These are phyloP conservation scores for Onychomys arenicola DNA, from an alignment of 2,797 vertebrate species.

Conservation along the genomic window DNA sequence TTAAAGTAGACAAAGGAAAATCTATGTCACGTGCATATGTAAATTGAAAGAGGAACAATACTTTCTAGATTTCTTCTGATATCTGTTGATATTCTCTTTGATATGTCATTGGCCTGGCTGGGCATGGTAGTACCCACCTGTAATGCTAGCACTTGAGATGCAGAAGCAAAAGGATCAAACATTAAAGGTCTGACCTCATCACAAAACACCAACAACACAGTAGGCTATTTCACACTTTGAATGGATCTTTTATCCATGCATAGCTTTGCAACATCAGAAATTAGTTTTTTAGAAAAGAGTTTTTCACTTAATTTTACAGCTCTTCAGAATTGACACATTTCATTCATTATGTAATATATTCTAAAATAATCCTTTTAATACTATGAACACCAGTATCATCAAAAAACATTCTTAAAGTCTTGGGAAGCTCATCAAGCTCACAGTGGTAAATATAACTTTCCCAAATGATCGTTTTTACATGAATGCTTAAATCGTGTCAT, in stretches of 20 bases:
- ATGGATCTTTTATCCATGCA: not conserved
- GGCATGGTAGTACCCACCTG: not conserved
- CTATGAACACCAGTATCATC: not conserved
- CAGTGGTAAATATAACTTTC: not conserved
- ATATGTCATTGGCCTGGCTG: not conserved
- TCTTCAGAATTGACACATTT: conserved; percentile 18
- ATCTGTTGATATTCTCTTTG: not conserved
- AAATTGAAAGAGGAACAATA: not conserved
- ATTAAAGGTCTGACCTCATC: not conserved
- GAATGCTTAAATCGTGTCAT: not conserved
- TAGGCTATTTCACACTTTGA: not conserved
- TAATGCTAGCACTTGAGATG: not conserved
- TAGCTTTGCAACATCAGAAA: not conserved
- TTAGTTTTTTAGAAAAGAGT: not conserved
- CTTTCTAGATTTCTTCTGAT: not conserved
- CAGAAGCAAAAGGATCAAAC: not conserved
- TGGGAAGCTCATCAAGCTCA: not conserved
- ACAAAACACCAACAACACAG: not conserved
- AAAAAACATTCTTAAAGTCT: not conserved
- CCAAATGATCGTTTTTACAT: conserved; percentile 25
- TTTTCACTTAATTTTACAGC: not conserved
- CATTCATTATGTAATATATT: not conserved
- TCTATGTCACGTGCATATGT: not conserved
- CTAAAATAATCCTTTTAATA: not conserved
- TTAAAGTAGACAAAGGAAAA: not conserved